Evolutionary conservation across 2,113 vertebrate genomes (phyloP).

Genomic region (Ptilonorhynchus violaceus): DNA sequence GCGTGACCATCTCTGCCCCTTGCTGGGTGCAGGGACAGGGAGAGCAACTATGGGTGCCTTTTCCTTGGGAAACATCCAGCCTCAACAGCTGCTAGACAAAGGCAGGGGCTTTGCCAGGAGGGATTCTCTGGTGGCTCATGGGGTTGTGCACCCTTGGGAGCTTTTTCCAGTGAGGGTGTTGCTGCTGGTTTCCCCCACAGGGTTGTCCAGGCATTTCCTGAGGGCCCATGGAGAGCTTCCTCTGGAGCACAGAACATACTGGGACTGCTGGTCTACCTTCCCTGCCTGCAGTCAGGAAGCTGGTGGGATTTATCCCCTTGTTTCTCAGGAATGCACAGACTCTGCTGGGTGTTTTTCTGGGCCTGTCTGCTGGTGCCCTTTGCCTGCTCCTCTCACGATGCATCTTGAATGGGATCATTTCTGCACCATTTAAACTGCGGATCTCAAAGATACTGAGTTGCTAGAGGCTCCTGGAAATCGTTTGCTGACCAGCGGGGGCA

Average conservation of each 20-base stretch:
- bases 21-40: not conserved
- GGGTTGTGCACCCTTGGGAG: not conserved
- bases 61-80: not conserved
- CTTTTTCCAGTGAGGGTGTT: not conserved
- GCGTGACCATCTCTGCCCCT: not conserved
- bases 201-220: accelerated
- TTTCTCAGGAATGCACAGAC: not conserved
- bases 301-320: not conserved
- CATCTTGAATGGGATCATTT: not conserved
- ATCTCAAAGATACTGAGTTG: not conserved
- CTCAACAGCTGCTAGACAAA: not conserved
- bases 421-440: not conserved
- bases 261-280: not conserved
- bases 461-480: not conserved
- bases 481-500: not conserved
- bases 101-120: not conserved
- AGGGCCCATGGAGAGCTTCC: not conserved
- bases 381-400: not conserved
- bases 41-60: not conserved
- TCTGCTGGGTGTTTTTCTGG: not conserved
- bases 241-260: not conserved
- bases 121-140: not conserved
- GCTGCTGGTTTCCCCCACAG: accelerated
- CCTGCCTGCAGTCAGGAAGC: not conserved
- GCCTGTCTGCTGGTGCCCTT: not conserved